These are phyloP conservation scores for Squalus acanthias DNA, from an alignment of 2,797 vertebrate species.

Conservation along the genomic window DNA sequence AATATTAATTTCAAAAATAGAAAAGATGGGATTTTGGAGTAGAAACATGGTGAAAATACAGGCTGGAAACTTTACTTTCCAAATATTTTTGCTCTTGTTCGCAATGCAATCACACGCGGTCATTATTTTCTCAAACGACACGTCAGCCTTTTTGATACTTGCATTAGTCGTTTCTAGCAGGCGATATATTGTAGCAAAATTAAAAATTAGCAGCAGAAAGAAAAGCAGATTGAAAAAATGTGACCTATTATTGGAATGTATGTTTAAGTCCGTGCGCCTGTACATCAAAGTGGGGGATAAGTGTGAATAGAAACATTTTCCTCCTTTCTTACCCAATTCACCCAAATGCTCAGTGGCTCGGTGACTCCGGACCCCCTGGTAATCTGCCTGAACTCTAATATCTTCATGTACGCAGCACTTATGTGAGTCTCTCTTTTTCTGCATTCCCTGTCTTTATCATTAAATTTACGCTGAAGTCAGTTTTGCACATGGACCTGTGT, in stretches of 20 bases:
- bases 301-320: background rate
- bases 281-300: background rate
- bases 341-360: background rate
- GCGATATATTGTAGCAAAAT: background rate
- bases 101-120: background rate
- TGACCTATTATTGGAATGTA: background rate
- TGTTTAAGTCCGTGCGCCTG: background rate
- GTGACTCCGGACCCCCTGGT: background rate
- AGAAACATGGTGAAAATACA: background rate
- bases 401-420: background rate
- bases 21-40: constrained; percentile 8
- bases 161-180: background rate
- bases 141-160: background rate
- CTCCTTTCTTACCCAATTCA: background rate
- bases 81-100: background rate
- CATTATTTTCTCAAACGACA: background rate
- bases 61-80: background rate
- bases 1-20: constrained; percentile 36
- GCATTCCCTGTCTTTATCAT: background rate
- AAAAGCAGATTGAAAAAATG: background rate
- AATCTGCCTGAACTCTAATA: background rate
- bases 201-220: background rate
- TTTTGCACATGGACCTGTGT: background rate
- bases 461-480: background rate
- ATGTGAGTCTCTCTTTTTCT: background rate